These are phyloP conservation scores for Caenorhabditis angaria DNA, from an alignment of 2,888 invertebrate genomes.

Conservation along the genomic window DNA sequence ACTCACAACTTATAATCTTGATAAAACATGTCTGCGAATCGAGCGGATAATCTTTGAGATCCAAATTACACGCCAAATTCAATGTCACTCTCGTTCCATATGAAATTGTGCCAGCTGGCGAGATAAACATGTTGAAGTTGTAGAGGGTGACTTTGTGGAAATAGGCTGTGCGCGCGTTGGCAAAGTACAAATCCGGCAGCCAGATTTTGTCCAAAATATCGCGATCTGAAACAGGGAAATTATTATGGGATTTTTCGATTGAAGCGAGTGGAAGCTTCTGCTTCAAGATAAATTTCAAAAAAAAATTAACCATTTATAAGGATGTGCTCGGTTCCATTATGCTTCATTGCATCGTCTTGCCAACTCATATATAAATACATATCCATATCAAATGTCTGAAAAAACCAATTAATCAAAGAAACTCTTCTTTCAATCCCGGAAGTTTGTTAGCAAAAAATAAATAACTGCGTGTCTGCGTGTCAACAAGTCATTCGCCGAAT, in stretches of 20 bases:
- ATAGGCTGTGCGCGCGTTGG: slow-evolving; percentile 62
- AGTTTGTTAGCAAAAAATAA: too few species aligned
- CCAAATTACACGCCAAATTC: slow-evolving; percentile 89
- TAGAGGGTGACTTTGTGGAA: slow-evolving; percentile 65
- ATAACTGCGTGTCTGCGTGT: too few species aligned
- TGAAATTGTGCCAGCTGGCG: slow-evolving; percentile 56
- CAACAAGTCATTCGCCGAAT: too few species aligned
- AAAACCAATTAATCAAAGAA: too few species aligned
- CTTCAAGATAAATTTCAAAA: not conserved
- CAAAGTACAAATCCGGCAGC: slow-evolving; percentile 66
- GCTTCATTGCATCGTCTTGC: slow-evolving; percentile 54
- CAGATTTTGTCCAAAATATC: slow-evolving; percentile 59
- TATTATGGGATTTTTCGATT: not conserved
- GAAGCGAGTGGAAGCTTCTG: too few species aligned
- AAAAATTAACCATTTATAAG: slow-evolving; percentile 49
- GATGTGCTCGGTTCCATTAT: slow-evolving; percentile 57
- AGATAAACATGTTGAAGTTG: slow-evolving; percentile 66
- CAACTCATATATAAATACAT: slow-evolving; percentile 67
- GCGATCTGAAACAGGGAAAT: slow-evolving; percentile 44
- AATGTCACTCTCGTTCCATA: slow-evolving; percentile 60
- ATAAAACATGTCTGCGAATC: slow-evolving; percentile 98
- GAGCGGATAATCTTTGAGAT: slow-evolving; percentile 95
- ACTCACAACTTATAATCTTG: slow-evolving; percentile 97
- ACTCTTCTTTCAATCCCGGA: too few species aligned
- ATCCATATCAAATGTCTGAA: slow-evolving; percentile 66